A percentile compares a stretch with the other conserved stretches of the same genome.
Evolutionary conservation across 2,888 invertebrate genomes (phyloP).

Genomic region (Plagodis dolabraria): DNA sequence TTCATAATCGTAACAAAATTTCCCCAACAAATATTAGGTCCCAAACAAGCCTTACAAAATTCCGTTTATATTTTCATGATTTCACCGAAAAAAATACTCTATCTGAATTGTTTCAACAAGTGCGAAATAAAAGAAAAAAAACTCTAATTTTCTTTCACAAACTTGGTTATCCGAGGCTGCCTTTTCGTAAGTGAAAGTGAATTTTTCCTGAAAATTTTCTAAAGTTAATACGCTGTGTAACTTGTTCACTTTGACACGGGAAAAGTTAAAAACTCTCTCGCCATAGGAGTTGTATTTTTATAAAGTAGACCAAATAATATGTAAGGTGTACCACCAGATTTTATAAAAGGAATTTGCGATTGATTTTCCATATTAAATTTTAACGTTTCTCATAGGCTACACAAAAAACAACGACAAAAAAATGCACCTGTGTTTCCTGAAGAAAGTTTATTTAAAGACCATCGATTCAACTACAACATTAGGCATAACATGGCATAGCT

Average conservation of each 20-base stretch:
- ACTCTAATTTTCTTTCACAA: conserved; percentile 44
- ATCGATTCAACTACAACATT: too few relatives aligned
- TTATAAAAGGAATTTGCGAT: too few relatives aligned
- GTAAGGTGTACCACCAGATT: not conserved
- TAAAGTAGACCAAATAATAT: not conserved
- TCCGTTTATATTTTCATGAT: conserved; percentile 17
- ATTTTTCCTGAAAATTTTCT: conserved; percentile 44
- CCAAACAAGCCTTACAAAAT: conserved; percentile 12
- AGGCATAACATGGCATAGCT: too few relatives aligned
- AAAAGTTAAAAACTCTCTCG: conserved; percentile 23
- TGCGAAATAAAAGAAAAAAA: conserved; percentile 38
- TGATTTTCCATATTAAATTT: too few relatives aligned
- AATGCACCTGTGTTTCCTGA: too few relatives aligned
- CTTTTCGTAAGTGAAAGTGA: conserved; percentile 39
- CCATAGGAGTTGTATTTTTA: not conserved
- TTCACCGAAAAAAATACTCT: conserved; percentile 22
- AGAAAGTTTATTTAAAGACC: too few relatives aligned
- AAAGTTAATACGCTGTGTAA: conserved; percentile 46
- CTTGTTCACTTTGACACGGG: conserved; percentile 37
- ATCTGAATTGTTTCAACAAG: conserved; percentile 22
- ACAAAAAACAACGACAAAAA: too few relatives aligned
- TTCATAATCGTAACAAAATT: conserved; percentile 1
- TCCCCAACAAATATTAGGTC: conserved; percentile 11
- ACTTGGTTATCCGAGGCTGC: conserved; percentile 41
- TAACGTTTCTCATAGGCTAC: too few relatives aligned